Evolutionary conservation across 2,888 invertebrate genomes (phyloP).

Genomic region (Papilio gigon): DNA sequence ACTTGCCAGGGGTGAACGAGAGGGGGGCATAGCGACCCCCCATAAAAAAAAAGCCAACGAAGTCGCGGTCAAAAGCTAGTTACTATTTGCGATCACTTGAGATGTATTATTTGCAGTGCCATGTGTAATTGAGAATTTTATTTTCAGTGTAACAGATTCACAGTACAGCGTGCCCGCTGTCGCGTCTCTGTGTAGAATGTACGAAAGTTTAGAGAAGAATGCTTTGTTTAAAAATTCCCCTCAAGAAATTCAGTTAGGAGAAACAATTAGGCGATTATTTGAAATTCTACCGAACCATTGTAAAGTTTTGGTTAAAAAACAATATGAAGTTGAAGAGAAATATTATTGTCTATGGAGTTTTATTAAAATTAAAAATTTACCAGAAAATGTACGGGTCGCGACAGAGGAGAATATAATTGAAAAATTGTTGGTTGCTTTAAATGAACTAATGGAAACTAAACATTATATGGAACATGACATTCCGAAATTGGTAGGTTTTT

Average conservation of each 20-base stretch:
- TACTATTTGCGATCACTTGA: too few species aligned
- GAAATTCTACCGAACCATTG: conserved; percentile 56
- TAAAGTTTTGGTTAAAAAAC: conserved; percentile 56
- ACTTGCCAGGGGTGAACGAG: too few species aligned
- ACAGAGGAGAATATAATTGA: conserved; percentile 36
- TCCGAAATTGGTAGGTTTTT: conserved; percentile 26
- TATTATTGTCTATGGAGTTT: conserved; percentile 56
- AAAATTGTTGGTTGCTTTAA: conserved; percentile 50
- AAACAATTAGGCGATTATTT: conserved; percentile 59
- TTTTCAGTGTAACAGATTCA: conserved; percentile 55
- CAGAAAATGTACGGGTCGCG: conserved; percentile 46
- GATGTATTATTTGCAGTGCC: too few species aligned
- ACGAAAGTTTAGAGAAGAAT: conserved; percentile 56
- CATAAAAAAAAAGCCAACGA: too few species aligned
- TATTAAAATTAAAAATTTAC: conserved; percentile 58
- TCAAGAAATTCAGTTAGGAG: conserved; percentile 59
- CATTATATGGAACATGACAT: conserved; percentile 13
- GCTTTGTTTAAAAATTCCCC: conserved; percentile 57
- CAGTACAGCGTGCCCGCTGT: conserved; percentile 56
- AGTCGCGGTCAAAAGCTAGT: too few species aligned
- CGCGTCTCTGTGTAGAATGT: conserved; percentile 58
- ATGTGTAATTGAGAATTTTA: not conserved
- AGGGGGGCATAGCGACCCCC: too few species aligned
- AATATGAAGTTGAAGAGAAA: conserved; percentile 54
- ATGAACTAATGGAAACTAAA: conserved; percentile 23